Conservation (phyloP, 2,797 vertebrate genomes). For the Thalassophryne amazonica region DNA sequence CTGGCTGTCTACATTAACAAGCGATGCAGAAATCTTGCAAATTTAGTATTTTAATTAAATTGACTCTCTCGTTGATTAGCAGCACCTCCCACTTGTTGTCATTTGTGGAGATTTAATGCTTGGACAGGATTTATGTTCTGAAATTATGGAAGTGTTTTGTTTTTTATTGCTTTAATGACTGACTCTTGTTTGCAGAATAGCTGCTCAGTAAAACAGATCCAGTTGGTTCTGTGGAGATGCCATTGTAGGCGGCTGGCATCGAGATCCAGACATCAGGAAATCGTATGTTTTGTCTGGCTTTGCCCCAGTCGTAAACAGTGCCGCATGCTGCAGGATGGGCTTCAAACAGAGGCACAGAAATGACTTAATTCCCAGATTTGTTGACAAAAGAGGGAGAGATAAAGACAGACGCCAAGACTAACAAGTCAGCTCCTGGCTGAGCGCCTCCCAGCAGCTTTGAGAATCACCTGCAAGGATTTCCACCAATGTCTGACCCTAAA, state of each 20-base stretch:
- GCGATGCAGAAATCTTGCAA: too few species aligned
- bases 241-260: constrained; percentile 3
- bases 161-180: constrained; percentile 3
- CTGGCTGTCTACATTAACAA: too few species aligned
- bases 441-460: too few species aligned
- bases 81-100: too few species aligned
- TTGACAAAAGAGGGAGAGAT: constrained; percentile 13
- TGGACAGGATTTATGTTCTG: not conserved
- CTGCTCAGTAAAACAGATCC: not conserved
- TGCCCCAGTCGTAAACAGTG: constrained; percentile 22
- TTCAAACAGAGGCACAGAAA: constrained; percentile 38
- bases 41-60: too few species aligned
- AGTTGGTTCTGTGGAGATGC: not conserved
- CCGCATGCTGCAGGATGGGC: not conserved
- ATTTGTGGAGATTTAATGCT: not conserved
- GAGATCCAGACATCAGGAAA: constrained; percentile 21
- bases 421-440: too few species aligned
- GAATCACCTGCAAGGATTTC: too few species aligned
- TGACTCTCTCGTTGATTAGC: too few species aligned
- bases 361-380: constrained; percentile 43
- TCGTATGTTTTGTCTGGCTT: constrained; percentile 36
- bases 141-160: constrained; percentile 1
- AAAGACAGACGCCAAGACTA: not conserved
- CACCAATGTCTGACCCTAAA: too few species aligned
- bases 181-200: constrained; percentile 1